phyloP scores from a whole-genome alignment of 2,888 invertebrate genomes.

The Clivina fossor region DNA sequence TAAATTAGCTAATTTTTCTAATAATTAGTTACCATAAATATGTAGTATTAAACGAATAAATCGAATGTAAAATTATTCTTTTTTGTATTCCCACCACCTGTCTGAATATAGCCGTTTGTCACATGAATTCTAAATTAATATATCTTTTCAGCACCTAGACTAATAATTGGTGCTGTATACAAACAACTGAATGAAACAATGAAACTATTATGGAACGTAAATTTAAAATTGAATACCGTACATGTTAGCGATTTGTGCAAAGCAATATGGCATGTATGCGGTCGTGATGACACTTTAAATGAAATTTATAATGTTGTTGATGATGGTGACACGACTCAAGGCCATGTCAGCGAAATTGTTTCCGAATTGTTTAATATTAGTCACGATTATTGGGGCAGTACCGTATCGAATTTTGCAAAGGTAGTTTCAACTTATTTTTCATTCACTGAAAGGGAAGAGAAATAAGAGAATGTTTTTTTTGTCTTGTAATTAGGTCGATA shows the following conservation, averaged over 20 bases:
- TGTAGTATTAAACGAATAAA: too few species aligned
- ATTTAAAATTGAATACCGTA: slow-evolving; percentile 83
- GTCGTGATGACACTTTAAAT: slow-evolving; percentile 46
- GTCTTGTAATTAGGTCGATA: slow-evolving; percentile 64
- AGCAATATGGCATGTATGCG: slow-evolving; percentile 73
- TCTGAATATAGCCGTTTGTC: too few species aligned
- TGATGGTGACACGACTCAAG: slow-evolving; percentile 80
- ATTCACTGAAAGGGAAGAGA: neutral
- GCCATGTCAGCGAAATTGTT: slow-evolving; percentile 76
- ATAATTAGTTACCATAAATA: too few species aligned
- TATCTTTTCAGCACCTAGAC: slow-evolving; percentile 68
- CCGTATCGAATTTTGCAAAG: slow-evolving; percentile 80
- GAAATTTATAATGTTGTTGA: slow-evolving; percentile 84
- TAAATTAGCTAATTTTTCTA: too few species aligned
- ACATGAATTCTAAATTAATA: too few species aligned
- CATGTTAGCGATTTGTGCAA: slow-evolving; percentile 83
- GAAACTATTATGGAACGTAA: slow-evolving; percentile 87
- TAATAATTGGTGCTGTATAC: slow-evolving; percentile 86
- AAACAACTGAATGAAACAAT: slow-evolving; percentile 85
- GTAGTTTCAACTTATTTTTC: slow-evolving; percentile 51
- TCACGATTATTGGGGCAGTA: slow-evolving; percentile 83
- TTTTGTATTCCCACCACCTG: too few species aligned
- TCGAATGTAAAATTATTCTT: too few species aligned
- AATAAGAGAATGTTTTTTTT: neutral
- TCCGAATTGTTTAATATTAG: slow-evolving; percentile 83